Percentiles rank a stretch among this genome's conserved stretches.
These are phyloP conservation scores for Seriola rivoliana DNA, from an alignment of 2,113 vertebrate species.

Conservation along the genomic window DNA sequence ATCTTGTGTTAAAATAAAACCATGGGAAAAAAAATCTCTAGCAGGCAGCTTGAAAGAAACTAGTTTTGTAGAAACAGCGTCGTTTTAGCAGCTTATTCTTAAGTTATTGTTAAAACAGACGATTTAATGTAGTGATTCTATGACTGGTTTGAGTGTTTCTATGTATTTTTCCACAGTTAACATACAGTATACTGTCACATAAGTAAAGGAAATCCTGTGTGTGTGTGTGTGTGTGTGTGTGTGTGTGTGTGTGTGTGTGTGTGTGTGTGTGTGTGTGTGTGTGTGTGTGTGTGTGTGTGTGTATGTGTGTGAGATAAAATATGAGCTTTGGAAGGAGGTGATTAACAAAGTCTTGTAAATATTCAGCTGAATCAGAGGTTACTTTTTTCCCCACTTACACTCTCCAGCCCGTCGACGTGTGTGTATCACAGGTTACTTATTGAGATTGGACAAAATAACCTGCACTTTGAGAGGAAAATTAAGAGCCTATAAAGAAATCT, in stretches of 20 bases:
- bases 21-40: background rate
- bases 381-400: background rate
- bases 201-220: no score
- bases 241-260: no score
- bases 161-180: background rate
- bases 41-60: no score
- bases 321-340: no score
- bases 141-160: background rate
- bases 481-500: background rate
- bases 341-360: no score
- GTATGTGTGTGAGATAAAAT: no score
- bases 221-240: no score
- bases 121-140: background rate
- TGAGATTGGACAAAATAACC: background rate
- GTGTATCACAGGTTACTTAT: background rate
- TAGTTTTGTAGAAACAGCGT: background rate
- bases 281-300: no score
- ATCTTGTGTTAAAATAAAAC: background rate
- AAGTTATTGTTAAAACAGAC: background rate
- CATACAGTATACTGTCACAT: background rate
- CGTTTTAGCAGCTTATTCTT: background rate
- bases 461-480: background rate
- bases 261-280: no score
- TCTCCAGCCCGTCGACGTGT: background rate
- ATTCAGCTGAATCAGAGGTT: no score